A percentile compares a stretch with the other conserved stretches of the same genome.
phyloP scores from a whole-genome alignment of 2,797 vertebrate genomes.

The Avahi laniger region DNA sequence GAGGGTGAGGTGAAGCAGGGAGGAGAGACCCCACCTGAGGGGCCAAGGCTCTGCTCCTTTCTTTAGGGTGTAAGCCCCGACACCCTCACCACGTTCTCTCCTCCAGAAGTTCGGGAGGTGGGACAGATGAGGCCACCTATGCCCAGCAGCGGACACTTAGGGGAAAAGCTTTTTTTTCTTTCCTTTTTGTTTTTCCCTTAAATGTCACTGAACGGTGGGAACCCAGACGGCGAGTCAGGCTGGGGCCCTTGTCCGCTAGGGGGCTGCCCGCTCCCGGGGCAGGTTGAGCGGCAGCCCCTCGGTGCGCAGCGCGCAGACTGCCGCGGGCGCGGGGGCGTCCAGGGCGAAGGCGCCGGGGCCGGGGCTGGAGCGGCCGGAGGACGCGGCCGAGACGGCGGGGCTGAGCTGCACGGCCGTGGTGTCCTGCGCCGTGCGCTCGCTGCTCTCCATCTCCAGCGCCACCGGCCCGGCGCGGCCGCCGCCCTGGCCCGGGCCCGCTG shows the following conservation, averaged over 20 bases:
- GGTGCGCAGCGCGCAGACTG: conserved; percentile 73
- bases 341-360: conserved; percentile 81
- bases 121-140: neutral
- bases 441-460: conserved; percentile 94
- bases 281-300: conserved; percentile 83
- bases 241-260: conserved; percentile 61
- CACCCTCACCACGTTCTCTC: neutral
- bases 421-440: conserved; percentile 95
- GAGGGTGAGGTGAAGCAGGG: neutral
- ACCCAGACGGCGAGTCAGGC: too few relatives aligned
- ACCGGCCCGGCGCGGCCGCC: conserved; percentile 87
- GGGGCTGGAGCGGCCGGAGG: conserved; percentile 88
- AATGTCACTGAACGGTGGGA: neutral
- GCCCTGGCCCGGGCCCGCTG: conserved; percentile 61
- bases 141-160: neutral
- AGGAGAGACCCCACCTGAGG: neutral
- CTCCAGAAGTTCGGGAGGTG: neutral
- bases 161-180: neutral
- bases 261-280: conserved; percentile 81
- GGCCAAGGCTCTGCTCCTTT: neutral
- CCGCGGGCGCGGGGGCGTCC: conserved; percentile 80
- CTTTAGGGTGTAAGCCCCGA: neutral
- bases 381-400: conserved; percentile 90
- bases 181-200: neutral
- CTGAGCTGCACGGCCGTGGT: conserved; percentile 94